Conservation (phyloP, 1,140 invertebrate species). For the Aradophagus sp. region DNA sequence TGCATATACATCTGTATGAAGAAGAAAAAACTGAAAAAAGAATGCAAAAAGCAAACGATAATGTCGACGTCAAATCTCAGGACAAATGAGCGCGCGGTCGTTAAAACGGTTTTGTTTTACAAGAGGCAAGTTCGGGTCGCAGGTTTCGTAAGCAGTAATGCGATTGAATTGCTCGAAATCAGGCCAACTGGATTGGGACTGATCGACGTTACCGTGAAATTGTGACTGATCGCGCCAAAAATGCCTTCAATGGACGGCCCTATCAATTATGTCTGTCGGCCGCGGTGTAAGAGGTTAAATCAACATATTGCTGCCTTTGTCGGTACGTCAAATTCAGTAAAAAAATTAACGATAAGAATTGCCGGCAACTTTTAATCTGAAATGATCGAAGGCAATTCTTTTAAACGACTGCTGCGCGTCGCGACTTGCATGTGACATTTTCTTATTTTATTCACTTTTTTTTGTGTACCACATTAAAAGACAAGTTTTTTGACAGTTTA, state of each 20-base stretch:
- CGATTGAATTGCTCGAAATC: constrained; percentile 41
- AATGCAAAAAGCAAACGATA: constrained; percentile 26
- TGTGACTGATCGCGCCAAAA: constrained; percentile 36
- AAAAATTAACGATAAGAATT: constrained; percentile 6
- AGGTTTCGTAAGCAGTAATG: constrained; percentile 51
- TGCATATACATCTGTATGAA: too few species aligned
- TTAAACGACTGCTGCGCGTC: too few species aligned
- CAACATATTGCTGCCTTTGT: constrained; percentile 64
- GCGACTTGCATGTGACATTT: too few species aligned
- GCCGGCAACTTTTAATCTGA: too few species aligned
- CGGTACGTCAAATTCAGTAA: constrained; percentile 53
- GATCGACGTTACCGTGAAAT: constrained; percentile 25
- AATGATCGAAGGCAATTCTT: too few species aligned
- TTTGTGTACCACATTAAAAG: too few species aligned
- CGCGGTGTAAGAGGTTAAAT: constrained; percentile 56
- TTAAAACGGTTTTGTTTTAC: constrained; percentile 57
- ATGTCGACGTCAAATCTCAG: constrained; percentile 45
- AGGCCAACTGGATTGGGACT: constrained; percentile 24
- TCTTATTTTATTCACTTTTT: too few species aligned
- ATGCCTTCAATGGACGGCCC: constrained; percentile 48
- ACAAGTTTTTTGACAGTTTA: too few species aligned
- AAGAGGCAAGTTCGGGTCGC: constrained; percentile 48
- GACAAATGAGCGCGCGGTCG: constrained; percentile 53
- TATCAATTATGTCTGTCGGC: constrained; percentile 26
- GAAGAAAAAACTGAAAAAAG: not conserved